Evolutionary conservation across 1,140 invertebrate genomes (phyloP).

Genomic region (Pemphigus obesinymphae): DNA sequence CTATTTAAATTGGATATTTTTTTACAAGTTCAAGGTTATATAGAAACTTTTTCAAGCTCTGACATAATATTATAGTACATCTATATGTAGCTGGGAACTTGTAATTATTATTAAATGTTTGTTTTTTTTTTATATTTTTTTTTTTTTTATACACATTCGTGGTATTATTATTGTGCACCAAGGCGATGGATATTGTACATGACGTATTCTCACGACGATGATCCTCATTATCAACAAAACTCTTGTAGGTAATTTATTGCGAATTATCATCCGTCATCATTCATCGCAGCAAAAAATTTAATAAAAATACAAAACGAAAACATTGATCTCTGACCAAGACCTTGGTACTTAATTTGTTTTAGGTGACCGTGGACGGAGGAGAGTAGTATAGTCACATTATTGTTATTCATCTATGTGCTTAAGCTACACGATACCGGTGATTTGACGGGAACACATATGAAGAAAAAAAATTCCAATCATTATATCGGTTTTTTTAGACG

Average conservation of each 20-base stretch:
- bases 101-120: not conserved
- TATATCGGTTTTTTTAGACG: not conserved
- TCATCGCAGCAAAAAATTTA: not conserved
- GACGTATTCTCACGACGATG: not conserved
- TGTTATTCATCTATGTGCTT: not conserved
- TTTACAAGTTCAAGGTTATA: no score
- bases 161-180: not conserved
- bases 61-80: no score
- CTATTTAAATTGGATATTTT: no score
- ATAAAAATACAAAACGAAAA: not conserved
- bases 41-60: no score
- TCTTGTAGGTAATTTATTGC: not conserved
- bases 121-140: no score
- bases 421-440: not conserved
- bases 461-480: not conserved
- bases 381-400: not conserved
- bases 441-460: not conserved
- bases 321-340: conserved; percentile 37
- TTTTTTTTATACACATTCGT: not conserved
- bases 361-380: not conserved
- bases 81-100: no score
- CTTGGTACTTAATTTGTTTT: conserved; percentile 10
- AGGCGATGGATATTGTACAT: not conserved
- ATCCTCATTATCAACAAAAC: not conserved
- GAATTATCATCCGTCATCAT: no score